These are phyloP conservation scores for Drosophila fungiperda DNA, from an alignment of 2,888 invertebrate species.

Conservation along the genomic window DNA sequence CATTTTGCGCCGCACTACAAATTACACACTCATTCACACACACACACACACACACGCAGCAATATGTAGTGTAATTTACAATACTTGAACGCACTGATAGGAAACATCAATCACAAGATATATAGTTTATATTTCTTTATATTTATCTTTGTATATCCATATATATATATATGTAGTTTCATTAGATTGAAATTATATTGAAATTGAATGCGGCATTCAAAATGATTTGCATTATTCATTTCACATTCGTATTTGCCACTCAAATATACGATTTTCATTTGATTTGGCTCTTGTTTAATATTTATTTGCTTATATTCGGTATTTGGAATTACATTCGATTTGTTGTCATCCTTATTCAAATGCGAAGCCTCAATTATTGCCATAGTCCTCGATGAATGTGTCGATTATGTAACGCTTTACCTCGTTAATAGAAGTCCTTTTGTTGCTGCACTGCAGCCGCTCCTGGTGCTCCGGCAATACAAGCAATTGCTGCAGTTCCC, in stretches of 20 bases:
- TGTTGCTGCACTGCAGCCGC: slow-evolving; percentile 84
- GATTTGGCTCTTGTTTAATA: slow-evolving; percentile 40
- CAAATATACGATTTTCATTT: slow-evolving; percentile 46
- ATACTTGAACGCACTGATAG: slow-evolving; percentile 63
- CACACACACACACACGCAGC: not conserved
- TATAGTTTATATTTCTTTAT: slow-evolving; percentile 37
- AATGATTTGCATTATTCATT: slow-evolving; percentile 37
- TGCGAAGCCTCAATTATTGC: slow-evolving; percentile 74
- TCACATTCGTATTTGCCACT: slow-evolving; percentile 29
- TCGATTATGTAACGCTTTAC: slow-evolving; percentile 85
- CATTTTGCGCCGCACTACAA: slow-evolving; percentile 19
- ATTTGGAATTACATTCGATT: slow-evolving; percentile 31
- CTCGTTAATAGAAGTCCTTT: slow-evolving; percentile 84
- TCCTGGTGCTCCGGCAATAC: slow-evolving; percentile 84
- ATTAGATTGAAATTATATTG: slow-evolving; percentile 29
- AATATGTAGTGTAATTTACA: slow-evolving; percentile 53
- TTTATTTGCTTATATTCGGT: slow-evolving; percentile 8
- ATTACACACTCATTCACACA: slow-evolving; percentile 10
- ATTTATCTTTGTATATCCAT: slow-evolving; percentile 30
- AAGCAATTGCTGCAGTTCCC: slow-evolving; percentile 84
- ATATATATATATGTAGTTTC: slow-evolving; percentile 20
- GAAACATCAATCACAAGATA: slow-evolving; percentile 77
- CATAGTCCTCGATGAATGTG: slow-evolving; percentile 85
- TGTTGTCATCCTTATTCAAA: slow-evolving; percentile 26
- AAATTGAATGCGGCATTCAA: slow-evolving; percentile 28